Evolutionary conservation across 2,797 vertebrate genomes (phyloP), one percentile per base, ranked within the genome.

Genomic region (Platyrinchus mystaceus): DNA sequence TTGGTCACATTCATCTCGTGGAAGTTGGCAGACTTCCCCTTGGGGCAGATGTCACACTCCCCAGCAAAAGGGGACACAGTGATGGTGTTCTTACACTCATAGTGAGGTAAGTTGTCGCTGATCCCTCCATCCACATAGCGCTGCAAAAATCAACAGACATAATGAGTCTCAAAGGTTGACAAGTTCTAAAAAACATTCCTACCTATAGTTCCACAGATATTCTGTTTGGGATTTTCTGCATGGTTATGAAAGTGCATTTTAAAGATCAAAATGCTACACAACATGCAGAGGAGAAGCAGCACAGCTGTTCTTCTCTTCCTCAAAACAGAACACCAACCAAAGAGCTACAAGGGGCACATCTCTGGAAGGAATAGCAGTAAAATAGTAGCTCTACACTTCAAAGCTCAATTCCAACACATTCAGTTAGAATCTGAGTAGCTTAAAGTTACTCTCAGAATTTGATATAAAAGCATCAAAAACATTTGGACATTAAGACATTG

Each of bases 41-140:
- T 98, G 22, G 99, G 99, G 59, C 99, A 99, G 97, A 99, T 99
- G 97, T 99, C 99, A 5, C 97, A 98, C 94, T 99, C 99, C 20
- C 99, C 99, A 2, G 98, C 98, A 12, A 99, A 99, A 6, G 99
- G 99, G 0, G 98, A 99, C 93, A 99, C 96, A 0, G 98, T 99
- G 97, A 99, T 99, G 90, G 99, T 99, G 87, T 98, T 98, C 89
- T 98, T 99, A 86, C 97, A 87, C 55, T 99, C 98, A 0, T 97
- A 97, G 86, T 97, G 97, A 4, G 99, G 99, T 7, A 99, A 32
- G 74, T 98, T 99, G 96, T 99, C 97, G 28, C 98, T 99, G 69
- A 98, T 97, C 3, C 98, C 99, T 15, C 99, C 99, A 1, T 99
- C 99, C 43, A 99, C 96, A 0, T 99, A 99, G 5, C 99, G 98